phyloP scores from a whole-genome alignment of 2,888 invertebrate species.

The Apamea monoglypha region DNA sequence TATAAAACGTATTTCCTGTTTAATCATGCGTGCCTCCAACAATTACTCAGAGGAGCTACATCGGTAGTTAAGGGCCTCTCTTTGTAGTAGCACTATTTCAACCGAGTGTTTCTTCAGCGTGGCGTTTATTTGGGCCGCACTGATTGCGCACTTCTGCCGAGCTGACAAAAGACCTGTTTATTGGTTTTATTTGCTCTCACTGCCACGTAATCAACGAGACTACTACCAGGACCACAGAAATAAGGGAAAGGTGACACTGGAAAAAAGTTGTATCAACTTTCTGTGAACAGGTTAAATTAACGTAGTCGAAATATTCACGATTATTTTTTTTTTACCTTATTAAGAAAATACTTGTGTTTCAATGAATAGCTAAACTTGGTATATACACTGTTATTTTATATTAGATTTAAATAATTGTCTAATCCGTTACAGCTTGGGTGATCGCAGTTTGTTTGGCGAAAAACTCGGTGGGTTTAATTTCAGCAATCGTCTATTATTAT shows the following conservation, averaged over 20 bases:
- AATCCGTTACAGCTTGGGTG: too few species aligned
- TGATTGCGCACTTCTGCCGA: conserved; percentile 59
- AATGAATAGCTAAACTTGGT: background rate
- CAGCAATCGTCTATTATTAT: conserved; percentile 12
- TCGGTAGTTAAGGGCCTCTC: conserved; percentile 37
- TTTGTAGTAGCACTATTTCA: conserved; percentile 36
- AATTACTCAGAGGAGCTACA: conserved; percentile 6
- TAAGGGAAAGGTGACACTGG: conserved; percentile 9
- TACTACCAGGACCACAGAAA: conserved; percentile 17
- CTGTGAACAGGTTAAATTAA: background rate
- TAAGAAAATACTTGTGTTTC: background rate
- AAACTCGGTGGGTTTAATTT: background rate
- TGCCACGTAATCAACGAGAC: conserved; percentile 54
- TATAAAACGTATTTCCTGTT: conserved; percentile 5
- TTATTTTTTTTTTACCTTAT: background rate
- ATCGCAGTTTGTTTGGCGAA: background rate
- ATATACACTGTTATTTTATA: background rate
- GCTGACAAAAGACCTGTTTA: conserved; percentile 61
- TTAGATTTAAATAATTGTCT: background rate
- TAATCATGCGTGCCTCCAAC: conserved; percentile 2
- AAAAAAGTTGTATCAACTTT: background rate
- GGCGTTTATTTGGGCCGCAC: conserved; percentile 54
- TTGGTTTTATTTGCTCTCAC: conserved; percentile 59
- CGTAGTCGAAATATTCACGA: background rate
- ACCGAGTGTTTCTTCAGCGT: conserved; percentile 42